A percentile compares a stretch with the other conserved stretches of the same genome.
Evolutionary conservation across 2,888 invertebrate genomes (phyloP).

Genomic region (Stenolophus ochropezus): DNA sequence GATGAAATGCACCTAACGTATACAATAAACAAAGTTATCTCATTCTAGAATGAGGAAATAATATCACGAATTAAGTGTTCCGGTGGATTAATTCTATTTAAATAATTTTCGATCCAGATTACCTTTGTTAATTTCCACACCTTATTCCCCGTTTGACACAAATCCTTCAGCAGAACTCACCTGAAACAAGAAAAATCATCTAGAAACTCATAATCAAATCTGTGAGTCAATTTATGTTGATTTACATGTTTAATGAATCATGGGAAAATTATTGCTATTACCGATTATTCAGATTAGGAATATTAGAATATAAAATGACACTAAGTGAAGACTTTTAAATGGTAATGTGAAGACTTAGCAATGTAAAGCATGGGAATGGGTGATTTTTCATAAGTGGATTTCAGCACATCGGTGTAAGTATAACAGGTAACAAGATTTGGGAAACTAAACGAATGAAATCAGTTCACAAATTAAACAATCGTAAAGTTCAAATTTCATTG

Average conservation of each 20-base stretch:
- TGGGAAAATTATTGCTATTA: not conserved
- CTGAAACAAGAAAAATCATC: slow-evolving; percentile 41
- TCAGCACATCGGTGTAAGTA: not conserved
- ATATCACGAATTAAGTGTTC: no score
- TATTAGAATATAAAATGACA: not conserved
- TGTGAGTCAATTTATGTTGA: not conserved
- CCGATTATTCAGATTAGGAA: not conserved
- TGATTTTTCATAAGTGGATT: not conserved
- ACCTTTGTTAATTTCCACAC: slow-evolving; percentile 41
- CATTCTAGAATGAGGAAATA: no score
- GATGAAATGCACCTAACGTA: no score
- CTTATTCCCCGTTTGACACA: slow-evolving; percentile 46
- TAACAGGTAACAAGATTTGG: not conserved
- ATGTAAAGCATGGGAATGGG: not conserved
- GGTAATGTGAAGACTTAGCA: not conserved
- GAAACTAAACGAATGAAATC: not conserved
- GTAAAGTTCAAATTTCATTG: not conserved
- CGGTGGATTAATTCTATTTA: slow-evolving; percentile 9
- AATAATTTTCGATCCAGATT: slow-evolving; percentile 5
- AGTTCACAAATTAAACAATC: not conserved
- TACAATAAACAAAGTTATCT: no score
- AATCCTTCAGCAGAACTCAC: slow-evolving; percentile 42
- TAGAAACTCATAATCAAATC: not conserved
- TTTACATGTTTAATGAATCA: not conserved
- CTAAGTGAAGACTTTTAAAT: not conserved